Conservation (phyloP, 1,140 invertebrate genomes). For the Diorhabda elongata region DNA sequence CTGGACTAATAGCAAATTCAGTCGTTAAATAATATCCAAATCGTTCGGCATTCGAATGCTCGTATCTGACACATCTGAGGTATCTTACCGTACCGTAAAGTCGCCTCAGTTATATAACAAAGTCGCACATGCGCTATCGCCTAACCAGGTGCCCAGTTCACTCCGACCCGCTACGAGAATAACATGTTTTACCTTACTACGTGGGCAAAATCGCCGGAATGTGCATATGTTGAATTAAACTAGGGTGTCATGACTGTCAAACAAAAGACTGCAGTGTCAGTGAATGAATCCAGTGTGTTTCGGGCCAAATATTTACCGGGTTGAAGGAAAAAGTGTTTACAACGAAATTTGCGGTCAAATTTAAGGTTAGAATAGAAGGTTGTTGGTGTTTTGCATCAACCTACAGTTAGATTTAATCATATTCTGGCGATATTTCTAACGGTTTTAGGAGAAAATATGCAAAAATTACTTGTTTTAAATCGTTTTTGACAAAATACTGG, state of each 20-base stretch:
- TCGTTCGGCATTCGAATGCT: neutral
- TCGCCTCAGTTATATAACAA: constrained; percentile 27
- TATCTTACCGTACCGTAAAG: constrained; percentile 23
- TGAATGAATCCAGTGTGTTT: constrained; percentile 11
- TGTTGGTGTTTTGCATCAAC: neutral
- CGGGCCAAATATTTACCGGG: neutral
- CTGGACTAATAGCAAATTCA: too few relatives aligned
- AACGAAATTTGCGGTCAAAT: neutral
- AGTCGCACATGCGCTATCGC: constrained; percentile 28
- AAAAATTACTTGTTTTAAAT: too few relatives aligned
- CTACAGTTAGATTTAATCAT: neutral
- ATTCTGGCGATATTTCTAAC: neutral
- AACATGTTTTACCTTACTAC: constrained; percentile 33
- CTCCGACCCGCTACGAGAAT: constrained; percentile 27
- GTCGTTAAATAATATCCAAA: too few relatives aligned
- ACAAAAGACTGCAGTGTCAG: constrained; percentile 15
- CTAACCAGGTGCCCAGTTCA: constrained; percentile 32
- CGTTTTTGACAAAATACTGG: too few relatives aligned
- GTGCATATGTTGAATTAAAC: constrained; percentile 31
- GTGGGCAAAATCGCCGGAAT: constrained; percentile 34
- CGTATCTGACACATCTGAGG: constrained; percentile 23
- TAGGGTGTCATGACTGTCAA: constrained; percentile 20
- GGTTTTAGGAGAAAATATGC: neutral
- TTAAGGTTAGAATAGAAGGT: neutral
- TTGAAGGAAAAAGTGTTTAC: neutral